phyloP scores from a whole-genome alignment of 1,140 invertebrate species.

The Vanessa atalanta region DNA sequence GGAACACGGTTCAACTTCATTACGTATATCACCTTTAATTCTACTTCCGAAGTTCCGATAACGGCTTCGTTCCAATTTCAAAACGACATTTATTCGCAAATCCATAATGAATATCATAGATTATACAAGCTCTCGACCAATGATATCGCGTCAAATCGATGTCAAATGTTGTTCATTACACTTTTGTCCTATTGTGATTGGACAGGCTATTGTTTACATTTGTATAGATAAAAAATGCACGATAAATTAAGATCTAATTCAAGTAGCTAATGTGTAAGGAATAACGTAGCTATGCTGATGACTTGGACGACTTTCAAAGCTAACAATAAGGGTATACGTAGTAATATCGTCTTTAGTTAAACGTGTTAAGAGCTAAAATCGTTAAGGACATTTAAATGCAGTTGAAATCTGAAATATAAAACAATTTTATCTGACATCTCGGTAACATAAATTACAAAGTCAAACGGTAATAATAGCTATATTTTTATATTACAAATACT shows the following conservation, averaged over 20 bases:
- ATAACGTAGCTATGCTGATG: slow-evolving; percentile 24
- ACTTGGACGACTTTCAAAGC: slow-evolving; percentile 39
- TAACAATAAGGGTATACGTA: slow-evolving; percentile 9
- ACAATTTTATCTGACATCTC: slow-evolving; percentile 1
- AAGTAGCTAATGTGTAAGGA: slow-evolving; percentile 10
- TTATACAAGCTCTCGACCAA: too few relatives aligned
- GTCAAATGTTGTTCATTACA: neutral
- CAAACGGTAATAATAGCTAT: neutral
- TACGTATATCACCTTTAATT: too few relatives aligned
- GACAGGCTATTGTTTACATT: neutral
- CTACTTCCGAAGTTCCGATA: too few relatives aligned
- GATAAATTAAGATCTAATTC: slow-evolving; percentile 6
- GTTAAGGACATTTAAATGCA: neutral
- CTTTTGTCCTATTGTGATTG: neutral
- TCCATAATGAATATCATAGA: too few relatives aligned
- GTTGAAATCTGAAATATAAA: slow-evolving; percentile 5
- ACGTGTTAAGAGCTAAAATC: neutral
- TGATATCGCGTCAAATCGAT: too few relatives aligned
- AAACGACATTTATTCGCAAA: too few relatives aligned
- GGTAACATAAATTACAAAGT: slow-evolving; percentile 2
- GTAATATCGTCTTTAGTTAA: neutral
- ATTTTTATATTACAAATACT: neutral
- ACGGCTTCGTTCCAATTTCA: too few relatives aligned
- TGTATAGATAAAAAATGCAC: too few relatives aligned
- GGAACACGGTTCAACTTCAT: too few relatives aligned